Evolutionary conservation across 2,888 invertebrate species (phyloP).

Genomic region (Metacarcinus magister): DNA sequence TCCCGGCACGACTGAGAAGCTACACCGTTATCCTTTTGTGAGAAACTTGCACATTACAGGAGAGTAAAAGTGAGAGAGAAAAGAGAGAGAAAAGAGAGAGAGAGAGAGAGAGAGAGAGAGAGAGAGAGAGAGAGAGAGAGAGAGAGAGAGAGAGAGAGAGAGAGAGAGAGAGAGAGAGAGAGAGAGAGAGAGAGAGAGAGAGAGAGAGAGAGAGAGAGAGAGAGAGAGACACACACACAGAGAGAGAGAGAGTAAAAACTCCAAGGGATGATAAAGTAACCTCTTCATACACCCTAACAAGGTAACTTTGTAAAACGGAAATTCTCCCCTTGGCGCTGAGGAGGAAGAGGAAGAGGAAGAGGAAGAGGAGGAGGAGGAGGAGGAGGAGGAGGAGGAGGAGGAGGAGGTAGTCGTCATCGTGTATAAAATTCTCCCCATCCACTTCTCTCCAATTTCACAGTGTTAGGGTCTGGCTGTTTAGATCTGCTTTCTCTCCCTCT

Average conservation of each 20-base stretch:
- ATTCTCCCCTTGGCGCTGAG: not conserved
- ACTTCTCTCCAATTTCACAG: not conserved
- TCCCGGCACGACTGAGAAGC: not conserved
- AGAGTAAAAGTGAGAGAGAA: not conserved
- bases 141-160: constrained; percentile 46
- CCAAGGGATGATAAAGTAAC: too few species aligned
- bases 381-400: not conserved
- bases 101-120: constrained; percentile 1
- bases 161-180: constrained; percentile 26
- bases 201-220: constrained; percentile 26
- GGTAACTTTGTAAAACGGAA: constrained; percentile 5
- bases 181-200: constrained; percentile 26
- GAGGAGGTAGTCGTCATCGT: not conserved
- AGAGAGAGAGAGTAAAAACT: not conserved
- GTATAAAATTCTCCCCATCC: not conserved
- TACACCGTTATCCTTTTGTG: not conserved
- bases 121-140: constrained; percentile 43
- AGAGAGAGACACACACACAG: not conserved
- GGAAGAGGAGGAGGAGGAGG: not conserved
- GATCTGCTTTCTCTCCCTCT: not conserved
- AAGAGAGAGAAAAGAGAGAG: not conserved
- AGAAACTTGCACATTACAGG: not conserved
- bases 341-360: not conserved
- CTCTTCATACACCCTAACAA: not conserved
- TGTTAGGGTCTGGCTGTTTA: not conserved